These are phyloP conservation scores for Phenganax marumi DNA, from an alignment of 92 coral and sea anemone species.

Conservation along the genomic window DNA sequence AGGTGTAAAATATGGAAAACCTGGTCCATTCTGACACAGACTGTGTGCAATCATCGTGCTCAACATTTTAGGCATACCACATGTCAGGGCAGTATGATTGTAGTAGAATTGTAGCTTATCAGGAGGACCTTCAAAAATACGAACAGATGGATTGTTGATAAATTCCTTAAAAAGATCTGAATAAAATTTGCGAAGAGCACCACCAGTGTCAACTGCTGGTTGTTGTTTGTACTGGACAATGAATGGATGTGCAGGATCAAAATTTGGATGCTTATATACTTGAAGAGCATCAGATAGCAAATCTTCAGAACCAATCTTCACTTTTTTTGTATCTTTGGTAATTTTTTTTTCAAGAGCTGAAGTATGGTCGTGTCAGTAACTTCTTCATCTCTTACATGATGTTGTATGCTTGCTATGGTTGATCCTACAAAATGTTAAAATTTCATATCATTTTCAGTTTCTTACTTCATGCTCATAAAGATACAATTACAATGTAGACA, in stretches of 20 bases:
- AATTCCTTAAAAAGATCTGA: background rate
- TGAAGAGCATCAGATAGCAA: constrained; percentile 7
- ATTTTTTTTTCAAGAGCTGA: background rate
- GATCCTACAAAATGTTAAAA: background rate
- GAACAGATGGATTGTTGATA: constrained; percentile 1
- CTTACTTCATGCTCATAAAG: background rate
- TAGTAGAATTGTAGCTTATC: constrained; percentile 44
- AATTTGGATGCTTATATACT: constrained; percentile 12
- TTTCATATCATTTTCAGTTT: background rate
- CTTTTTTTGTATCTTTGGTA: background rate
- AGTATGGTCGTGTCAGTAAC: background rate
- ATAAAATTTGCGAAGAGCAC: background rate
- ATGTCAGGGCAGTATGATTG: constrained; percentile 40
- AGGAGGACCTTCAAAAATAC: constrained; percentile 52
- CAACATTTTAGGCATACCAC: constrained; percentile 48
- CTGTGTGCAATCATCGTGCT: constrained; percentile 42
- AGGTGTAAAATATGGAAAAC: constrained; percentile 46
- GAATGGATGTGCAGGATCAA: constrained; percentile 10
- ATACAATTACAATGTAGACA: background rate
- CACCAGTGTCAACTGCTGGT: constrained; percentile 25
- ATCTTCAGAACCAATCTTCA: constrained; percentile 1
- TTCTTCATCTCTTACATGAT: background rate
- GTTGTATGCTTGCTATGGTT: background rate
- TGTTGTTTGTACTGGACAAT: background rate
- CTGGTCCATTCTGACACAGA: constrained; percentile 39